These are phyloP conservation scores for Myotis planiceps DNA, from an alignment of 2,797 vertebrate genomes.

Conservation along the genomic window DNA sequence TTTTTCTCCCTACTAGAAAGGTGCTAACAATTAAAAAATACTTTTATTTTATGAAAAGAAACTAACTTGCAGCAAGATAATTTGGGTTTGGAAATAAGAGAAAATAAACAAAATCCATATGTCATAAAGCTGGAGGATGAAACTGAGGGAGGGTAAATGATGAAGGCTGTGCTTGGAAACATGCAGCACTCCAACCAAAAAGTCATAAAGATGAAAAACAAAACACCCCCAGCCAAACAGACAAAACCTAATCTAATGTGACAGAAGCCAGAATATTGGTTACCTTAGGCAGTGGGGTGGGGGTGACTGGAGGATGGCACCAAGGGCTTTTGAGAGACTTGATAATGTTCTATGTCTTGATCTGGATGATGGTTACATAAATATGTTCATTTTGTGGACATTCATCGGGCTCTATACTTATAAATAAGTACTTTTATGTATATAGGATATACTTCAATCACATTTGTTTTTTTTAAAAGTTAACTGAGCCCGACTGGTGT, in stretches of 20 bases:
- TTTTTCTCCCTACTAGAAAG: constrained; percentile 1
- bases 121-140: neutral
- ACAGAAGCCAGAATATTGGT: neutral
- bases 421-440: neutral
- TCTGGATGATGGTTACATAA: neutral
- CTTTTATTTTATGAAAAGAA: neutral
- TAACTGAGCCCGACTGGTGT: neutral
- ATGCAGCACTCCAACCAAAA: neutral
- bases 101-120: neutral
- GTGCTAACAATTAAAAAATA: neutral
- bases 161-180: neutral
- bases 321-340: neutral
- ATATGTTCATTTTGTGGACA: neutral
- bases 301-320: neutral
- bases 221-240: neutral
- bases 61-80: neutral
- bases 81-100: neutral
- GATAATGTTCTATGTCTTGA: neutral
- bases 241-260: neutral
- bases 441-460: neutral
- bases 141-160: neutral
- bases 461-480: neutral
- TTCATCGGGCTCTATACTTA: neutral
- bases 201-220: neutral
- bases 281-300: neutral